Percentiles rank a stretch among this genome's conserved stretches.
phyloP scores from a whole-genome alignment of 2,113 vertebrate species.

The pig (Sus scrofa) region DNA sequence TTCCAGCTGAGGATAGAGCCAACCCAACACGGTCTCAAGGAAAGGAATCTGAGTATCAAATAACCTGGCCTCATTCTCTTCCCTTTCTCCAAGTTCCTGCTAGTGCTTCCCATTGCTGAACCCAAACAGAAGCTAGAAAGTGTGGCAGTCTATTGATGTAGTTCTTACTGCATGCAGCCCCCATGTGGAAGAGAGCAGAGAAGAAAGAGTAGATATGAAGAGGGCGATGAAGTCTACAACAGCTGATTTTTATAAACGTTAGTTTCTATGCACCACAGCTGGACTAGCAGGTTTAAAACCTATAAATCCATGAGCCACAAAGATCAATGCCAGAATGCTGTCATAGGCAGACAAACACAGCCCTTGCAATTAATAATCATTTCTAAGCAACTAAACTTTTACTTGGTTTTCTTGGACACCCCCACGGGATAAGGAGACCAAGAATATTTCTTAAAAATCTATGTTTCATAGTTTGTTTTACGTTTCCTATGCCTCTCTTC shows the following conservation, averaged over 20 bases:
- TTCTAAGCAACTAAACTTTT: not conserved
- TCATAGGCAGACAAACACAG: not conserved
- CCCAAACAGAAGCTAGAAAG: not conserved
- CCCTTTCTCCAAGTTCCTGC: not conserved
- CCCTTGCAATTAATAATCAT: not conserved
- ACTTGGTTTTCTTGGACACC: not conserved
- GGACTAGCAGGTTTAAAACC: not conserved
- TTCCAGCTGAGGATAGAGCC: not conserved
- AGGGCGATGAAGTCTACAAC: not conserved
- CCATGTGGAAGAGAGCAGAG: not conserved
- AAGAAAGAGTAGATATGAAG: not conserved
- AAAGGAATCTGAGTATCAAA: not conserved
- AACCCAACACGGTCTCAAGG: not conserved
- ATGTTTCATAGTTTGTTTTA: not conserved
- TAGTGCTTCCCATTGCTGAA: not conserved
- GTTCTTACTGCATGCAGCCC: not conserved
- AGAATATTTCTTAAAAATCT: conserved; percentile 5
- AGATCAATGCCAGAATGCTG: not conserved
- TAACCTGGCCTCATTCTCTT: not conserved
- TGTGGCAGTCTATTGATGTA: not conserved
- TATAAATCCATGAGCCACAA: not conserved
- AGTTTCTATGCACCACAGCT: not conserved
- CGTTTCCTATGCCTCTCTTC: not conserved
- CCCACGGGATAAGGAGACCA: not conserved
- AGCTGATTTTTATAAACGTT: not conserved